Conservation (phyloP, 1,140 invertebrate genomes). For the Stegodyphus dumicola region DNA sequence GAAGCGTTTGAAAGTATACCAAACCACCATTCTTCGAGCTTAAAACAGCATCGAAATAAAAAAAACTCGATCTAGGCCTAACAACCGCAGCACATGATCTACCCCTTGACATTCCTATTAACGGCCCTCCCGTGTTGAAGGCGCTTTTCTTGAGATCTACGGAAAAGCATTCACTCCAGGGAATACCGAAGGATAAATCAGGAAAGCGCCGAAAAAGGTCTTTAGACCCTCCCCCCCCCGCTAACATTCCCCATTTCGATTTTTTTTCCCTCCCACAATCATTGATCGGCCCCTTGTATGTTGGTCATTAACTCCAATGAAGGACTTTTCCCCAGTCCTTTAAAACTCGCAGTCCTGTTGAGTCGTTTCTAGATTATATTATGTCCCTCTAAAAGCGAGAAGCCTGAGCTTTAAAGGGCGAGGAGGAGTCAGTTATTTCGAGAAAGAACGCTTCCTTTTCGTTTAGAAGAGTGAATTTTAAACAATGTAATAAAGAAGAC, state of each 20-base stretch:
- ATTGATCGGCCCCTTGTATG: constrained; percentile 55
- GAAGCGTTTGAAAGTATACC: no score
- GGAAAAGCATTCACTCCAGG: constrained; percentile 49
- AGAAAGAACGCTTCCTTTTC: no score
- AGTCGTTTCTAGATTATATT: constrained; percentile 48
- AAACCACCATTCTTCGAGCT: no score
- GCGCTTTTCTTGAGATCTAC: constrained; percentile 47
- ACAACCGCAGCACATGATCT: constrained; percentile 11
- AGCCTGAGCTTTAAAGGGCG: not conserved
- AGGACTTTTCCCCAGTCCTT: constrained; percentile 4
- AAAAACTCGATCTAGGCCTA: not conserved
- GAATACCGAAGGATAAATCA: constrained; percentile 57
- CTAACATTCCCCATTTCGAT: constrained; percentile 17
- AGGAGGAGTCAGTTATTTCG: no score
- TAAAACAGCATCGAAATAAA: no score
- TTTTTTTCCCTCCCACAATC: constrained; percentile 46
- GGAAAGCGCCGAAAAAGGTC: constrained; percentile 54
- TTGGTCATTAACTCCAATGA: constrained; percentile 49
- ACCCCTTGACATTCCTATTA: constrained; percentile 57
- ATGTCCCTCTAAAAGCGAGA: not conserved
- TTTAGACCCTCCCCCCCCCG: constrained; percentile 20
- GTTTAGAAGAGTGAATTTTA: constrained; percentile 3
- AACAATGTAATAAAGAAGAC: constrained; percentile 44
- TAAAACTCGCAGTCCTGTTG: constrained; percentile 23
- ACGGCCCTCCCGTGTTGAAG: constrained; percentile 47